Base-by-base conservation (phyloP, 2,113 vertebrate species). In the Antechinus stuartii region DNA sequence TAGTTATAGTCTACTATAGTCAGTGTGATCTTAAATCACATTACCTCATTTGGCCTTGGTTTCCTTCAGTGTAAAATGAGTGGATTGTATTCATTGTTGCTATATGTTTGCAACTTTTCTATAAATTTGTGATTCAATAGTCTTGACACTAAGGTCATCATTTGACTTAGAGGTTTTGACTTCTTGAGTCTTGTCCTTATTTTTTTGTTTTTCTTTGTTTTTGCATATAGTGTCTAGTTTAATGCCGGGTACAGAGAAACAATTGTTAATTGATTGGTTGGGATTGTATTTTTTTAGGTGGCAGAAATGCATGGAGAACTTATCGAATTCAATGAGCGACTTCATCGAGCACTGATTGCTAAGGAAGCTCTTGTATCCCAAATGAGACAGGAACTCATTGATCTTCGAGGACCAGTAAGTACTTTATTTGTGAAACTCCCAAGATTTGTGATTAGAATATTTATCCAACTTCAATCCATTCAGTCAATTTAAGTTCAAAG, bases 241-340 rank as follows among this genome's bases (percentile, higher is more conserved):
- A 10, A 84, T 84, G n/a, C n/a, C 68, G 42, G 19, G 35, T 2
- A 68, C 19, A 42, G 42, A 42, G 19, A 84, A 42, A 84, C 42
- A 19, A 1, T 84, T 84, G 16, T 76, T 90, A 61, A 90, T 84
- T 90, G 57, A 90, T 35, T 0, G 8, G 54, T 4, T 26, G 89
- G 0, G 14, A 23, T 95, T 97, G 47, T 98, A 89, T 98, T 97
- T 96, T 98, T 98, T 35, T 98, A 99, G 99, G 99, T 99, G 95
- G 99, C 99, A 0, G 99, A 99, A 98, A 99, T 99, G 99, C 99
- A 99, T 1, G 99, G 99, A 0, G 99, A 99, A 98, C 98, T 99
- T 98, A 99, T 99, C 0, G 99, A 99, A 98, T 99, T 99, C 98
- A 99, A 99, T 54, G 99, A 99, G 97, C 99, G 99, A 68, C 99